phyloP scores from a whole-genome alignment of 1,140 invertebrate genomes.

The Drosophila bifasciata region DNA sequence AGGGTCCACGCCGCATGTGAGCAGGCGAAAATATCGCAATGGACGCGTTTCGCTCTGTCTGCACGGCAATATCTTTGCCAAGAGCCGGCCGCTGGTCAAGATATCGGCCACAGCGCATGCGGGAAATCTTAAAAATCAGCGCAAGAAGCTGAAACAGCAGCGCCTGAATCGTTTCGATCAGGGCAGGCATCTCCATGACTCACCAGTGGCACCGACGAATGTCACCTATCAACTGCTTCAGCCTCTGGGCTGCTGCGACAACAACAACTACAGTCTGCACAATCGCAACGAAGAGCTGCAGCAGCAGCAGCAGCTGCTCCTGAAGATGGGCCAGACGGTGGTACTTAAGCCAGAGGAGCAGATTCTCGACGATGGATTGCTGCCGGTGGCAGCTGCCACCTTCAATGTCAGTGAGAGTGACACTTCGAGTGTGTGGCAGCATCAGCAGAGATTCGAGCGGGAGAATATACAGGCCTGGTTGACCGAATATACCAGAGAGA shows the following conservation, averaged over 20 bases:
- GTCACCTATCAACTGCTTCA: conserved; percentile 18
- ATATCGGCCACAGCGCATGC: background rate
- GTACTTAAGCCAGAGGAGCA: conserved; percentile 11
- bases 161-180: conserved; percentile 44
- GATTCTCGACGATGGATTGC: background rate
- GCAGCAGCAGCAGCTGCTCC: background rate
- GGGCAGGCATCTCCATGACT: conserved; percentile 23
- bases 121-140: conserved; percentile 20
- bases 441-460: conserved; percentile 35
- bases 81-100: conserved; percentile 1
- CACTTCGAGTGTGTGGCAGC: background rate
- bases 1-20: background rate
- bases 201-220: conserved; percentile 8
- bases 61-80: conserved; percentile 48
- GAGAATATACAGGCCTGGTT: conserved; percentile 15
- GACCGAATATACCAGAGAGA: background rate
- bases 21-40: background rate
- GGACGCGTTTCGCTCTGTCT: conserved; percentile 29
- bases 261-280: conserved; percentile 45
- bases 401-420: conserved; percentile 2
- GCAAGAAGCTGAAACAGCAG: conserved; percentile 33
- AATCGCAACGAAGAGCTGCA: conserved; percentile 22
- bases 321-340: conserved; percentile 20
- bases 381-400: conserved; percentile 10
- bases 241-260: conserved; percentile 3